Conservation (phyloP, 2,113 vertebrate genomes). For the Dissostichus mawsoni region DNA sequence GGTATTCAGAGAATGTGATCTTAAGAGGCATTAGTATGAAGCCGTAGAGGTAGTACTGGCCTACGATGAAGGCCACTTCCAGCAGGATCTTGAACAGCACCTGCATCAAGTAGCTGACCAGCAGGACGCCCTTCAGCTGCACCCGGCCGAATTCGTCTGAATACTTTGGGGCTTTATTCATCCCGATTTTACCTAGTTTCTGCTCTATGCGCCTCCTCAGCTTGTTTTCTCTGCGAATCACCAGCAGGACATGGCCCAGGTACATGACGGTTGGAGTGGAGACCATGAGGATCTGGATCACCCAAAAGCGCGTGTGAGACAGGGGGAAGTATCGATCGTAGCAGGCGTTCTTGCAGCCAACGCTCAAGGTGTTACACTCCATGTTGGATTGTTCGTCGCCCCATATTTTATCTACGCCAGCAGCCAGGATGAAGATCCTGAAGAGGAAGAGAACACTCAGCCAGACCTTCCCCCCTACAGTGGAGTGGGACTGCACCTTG, state of each 20-base stretch:
- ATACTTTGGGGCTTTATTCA: slow-evolving; percentile 77
- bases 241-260: slow-evolving; percentile 78
- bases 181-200: slow-evolving; percentile 29
- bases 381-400: slow-evolving; percentile 81
- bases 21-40: slow-evolving; percentile 85
- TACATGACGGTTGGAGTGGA: slow-evolving; percentile 78
- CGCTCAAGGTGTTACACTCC: slow-evolving; percentile 74
- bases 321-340: slow-evolving; percentile 79
- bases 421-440: slow-evolving; percentile 79
- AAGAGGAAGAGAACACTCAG: slow-evolving; percentile 82
- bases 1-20: slow-evolving; percentile 81
- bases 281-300: slow-evolving; percentile 82
- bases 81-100: slow-evolving; percentile 91
- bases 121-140: slow-evolving; percentile 87
- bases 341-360: slow-evolving; percentile 77
- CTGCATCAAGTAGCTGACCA: slow-evolving; percentile 90
- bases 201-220: slow-evolving; percentile 75
- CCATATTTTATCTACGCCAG: slow-evolving; percentile 81
- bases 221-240: slow-evolving; percentile 81
- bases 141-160: slow-evolving; percentile 87
- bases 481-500: slow-evolving; percentile 83
- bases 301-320: slow-evolving; percentile 83
- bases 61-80: slow-evolving; percentile 91
- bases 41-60: slow-evolving; percentile 86
- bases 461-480: slow-evolving; percentile 82